A percentile compares a stretch with the other conserved stretches of the same genome.
phyloP scores from a whole-genome alignment of 1,140 invertebrate species.

The Drosophila santomea region DNA sequence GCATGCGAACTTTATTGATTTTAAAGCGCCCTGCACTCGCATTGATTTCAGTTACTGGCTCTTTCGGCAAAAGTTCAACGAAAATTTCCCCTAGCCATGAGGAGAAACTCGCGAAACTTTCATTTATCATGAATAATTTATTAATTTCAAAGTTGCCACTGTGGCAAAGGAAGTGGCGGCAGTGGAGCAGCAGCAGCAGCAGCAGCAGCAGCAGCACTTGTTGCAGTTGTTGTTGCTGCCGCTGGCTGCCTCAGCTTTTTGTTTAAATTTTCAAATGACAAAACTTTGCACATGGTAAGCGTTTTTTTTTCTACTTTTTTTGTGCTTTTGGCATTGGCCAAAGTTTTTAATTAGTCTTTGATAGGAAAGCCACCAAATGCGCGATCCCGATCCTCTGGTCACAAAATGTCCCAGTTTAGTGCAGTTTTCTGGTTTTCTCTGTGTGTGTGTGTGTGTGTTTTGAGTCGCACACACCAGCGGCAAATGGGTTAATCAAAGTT shows the following conservation, averaged over 20 bases:
- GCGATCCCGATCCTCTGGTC: slow-evolving; percentile 8
- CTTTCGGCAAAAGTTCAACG: background rate
- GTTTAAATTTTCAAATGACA: slow-evolving; percentile 79
- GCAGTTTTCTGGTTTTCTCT: slow-evolving; percentile 19
- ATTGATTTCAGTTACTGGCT: slow-evolving; percentile 7
- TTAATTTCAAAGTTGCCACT: slow-evolving; percentile 61
- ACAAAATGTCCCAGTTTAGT: slow-evolving; percentile 37
- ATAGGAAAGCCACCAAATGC: slow-evolving; percentile 68
- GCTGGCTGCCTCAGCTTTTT: slow-evolving; percentile 63
- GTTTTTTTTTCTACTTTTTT: slow-evolving; percentile 28
- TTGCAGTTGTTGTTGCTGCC: slow-evolving; percentile 47
- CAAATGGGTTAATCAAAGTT: slow-evolving; percentile 70
- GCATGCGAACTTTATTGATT: slow-evolving; percentile 5
- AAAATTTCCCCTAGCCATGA: slow-evolving; percentile 5
- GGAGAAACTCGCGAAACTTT: slow-evolving; percentile 48
- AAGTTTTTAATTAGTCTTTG: slow-evolving; percentile 83
- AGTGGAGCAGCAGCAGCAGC: background rate
- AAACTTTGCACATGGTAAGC: slow-evolving; percentile 68
- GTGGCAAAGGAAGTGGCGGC: slow-evolving; percentile 21
- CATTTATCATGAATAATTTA: slow-evolving; percentile 71
- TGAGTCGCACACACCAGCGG: too few relatives aligned
- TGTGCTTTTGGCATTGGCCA: slow-evolving; percentile 66
- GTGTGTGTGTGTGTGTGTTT: background rate
- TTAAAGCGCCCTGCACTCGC: slow-evolving; percentile 20
- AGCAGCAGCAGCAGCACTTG: slow-evolving; percentile 40